Evolutionary conservation across 2,113 vertebrate genomes (phyloP), one percentile per base, ranked within the genome.

Genomic region (Pangasianodon gigas): DNA sequence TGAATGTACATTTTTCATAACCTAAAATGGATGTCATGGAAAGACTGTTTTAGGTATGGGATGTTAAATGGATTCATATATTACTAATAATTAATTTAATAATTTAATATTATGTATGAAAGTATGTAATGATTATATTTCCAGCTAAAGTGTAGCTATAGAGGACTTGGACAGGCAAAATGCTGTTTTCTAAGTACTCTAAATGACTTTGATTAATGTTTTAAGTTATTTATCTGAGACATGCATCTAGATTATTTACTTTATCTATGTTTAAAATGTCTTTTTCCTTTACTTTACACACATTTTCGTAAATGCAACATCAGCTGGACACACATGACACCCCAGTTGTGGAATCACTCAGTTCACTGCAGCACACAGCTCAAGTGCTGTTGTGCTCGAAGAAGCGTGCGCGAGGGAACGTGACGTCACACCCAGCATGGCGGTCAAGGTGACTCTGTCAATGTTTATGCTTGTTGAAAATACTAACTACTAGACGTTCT

Each of bases 361-460:
- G 48, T 48, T 67, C 67, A 9, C 16, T 75, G 1, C 77, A n/a
- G 26, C 77, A n/a, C 77, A 14, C 37, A 83, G 29, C 48, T 48
- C 4, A n/a, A 21, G 32, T 4, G 3, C 9, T 41, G 52, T 41
- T 24, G 54, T 7, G 32, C 54, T 6, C 54, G 44, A 56, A 37
- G 82, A 60, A 41, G 94, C 96, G 96, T 96, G 94, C 95, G 97
- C 96, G 95, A 86, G 90, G 92, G 79, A 84, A 75, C 88, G 93
- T 94, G 96, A 97, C 96, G 95, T 97, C 96, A 97, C 94, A 95
- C 94, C 93, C 97, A 98, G 97, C 97, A 99, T 99, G 98, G 98
- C 98, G 97, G 97, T 97, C 97, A 99, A 98, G 98, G 98, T 99
- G 98, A 99, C 97, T 99, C 96, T 95, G 95, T 95, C 94, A 94